Conservation (phyloP, 2,888 invertebrate genomes). For the Plusia festucae region DNA sequence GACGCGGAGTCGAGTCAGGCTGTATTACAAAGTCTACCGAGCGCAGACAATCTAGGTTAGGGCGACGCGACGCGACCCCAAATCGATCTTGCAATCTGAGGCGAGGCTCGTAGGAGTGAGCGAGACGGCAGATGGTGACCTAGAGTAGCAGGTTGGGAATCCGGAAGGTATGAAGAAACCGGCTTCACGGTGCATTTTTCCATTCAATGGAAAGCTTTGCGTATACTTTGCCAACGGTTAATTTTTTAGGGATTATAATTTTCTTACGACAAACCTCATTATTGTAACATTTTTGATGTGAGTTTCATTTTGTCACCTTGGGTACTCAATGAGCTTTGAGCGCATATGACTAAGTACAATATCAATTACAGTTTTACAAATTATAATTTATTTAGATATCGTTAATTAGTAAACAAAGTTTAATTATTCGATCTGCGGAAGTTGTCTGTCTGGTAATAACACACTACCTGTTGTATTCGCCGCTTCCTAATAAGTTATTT, state of each 20-base stretch:
- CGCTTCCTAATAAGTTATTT: slow-evolving; percentile 25
- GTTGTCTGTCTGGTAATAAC: slow-evolving; percentile 34
- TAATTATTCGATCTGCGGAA: slow-evolving; percentile 31
- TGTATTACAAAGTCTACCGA: slow-evolving; percentile 77
- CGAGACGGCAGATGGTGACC: slow-evolving; percentile 80
- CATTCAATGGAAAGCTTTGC: slow-evolving; percentile 87
- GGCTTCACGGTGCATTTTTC: slow-evolving; percentile 87
- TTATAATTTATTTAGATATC: neutral
- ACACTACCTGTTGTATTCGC: slow-evolving; percentile 29
- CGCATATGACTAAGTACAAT: neutral
- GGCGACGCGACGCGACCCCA: slow-evolving; percentile 87
- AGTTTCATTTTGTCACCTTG: neutral
- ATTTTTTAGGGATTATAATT: slow-evolving; percentile 68
- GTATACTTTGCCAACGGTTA: slow-evolving; percentile 73
- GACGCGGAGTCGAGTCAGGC: slow-evolving; percentile 53
- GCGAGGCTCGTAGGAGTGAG: slow-evolving; percentile 73
- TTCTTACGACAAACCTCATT: slow-evolving; percentile 35
- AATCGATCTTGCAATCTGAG: slow-evolving; percentile 80
- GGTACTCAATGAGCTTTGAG: too few relatives aligned
- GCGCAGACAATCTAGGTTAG: slow-evolving; percentile 86
- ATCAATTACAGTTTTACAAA: neutral
- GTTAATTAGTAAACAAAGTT: neutral
- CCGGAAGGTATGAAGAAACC: slow-evolving; percentile 87
- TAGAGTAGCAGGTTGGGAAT: slow-evolving; percentile 89
- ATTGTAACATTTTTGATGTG: neutral